Conservation (phyloP, 1,140 invertebrate species). For the Zaprionus gabonicus region DNA sequence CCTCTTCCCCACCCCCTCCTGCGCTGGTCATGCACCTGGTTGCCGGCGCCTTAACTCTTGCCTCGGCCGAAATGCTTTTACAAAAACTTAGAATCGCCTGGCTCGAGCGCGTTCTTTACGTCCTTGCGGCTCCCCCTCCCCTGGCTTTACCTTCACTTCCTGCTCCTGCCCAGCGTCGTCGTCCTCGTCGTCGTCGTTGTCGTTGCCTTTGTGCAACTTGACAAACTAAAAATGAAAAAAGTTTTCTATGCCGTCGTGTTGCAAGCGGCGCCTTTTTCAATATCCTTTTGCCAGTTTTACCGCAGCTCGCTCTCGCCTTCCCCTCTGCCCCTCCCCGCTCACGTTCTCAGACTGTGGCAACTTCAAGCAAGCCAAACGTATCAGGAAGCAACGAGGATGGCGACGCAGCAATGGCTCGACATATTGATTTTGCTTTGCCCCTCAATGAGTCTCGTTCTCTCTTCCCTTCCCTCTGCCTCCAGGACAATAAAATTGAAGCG, state of each 20-base stretch:
- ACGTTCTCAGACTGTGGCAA: background rate
- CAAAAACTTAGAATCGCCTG: slow-evolving; percentile 59
- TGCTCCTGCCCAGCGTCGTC: slow-evolving; percentile 2
- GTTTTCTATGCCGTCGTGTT: slow-evolving; percentile 62
- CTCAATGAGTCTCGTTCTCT: background rate
- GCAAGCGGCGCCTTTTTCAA: slow-evolving; percentile 80
- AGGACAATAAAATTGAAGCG: slow-evolving; percentile 42
- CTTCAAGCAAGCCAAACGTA: slow-evolving; percentile 28
- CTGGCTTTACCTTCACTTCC: background rate
- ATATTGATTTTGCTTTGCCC: slow-evolving; percentile 67
- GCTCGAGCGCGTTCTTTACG: background rate
- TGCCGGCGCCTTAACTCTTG: slow-evolving; percentile 10
- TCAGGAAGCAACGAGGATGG: slow-evolving; percentile 25
- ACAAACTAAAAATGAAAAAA: slow-evolving; percentile 83
- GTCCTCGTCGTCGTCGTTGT: slow-evolving; percentile 32
- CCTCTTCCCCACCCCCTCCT: background rate
- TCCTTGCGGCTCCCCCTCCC: background rate
- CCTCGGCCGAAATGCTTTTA: slow-evolving; percentile 39
- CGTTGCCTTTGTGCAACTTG: slow-evolving; percentile 77
- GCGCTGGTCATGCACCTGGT: background rate
- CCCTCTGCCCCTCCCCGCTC: background rate
- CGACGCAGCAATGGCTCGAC: slow-evolving; percentile 62
- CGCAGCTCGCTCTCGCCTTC: slow-evolving; percentile 10
- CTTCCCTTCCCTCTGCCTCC: background rate
- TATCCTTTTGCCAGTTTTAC: slow-evolving; percentile 56